Conservation (phyloP, 2,113 vertebrate species). For the Nothocercus nigrocapillus region DNA sequence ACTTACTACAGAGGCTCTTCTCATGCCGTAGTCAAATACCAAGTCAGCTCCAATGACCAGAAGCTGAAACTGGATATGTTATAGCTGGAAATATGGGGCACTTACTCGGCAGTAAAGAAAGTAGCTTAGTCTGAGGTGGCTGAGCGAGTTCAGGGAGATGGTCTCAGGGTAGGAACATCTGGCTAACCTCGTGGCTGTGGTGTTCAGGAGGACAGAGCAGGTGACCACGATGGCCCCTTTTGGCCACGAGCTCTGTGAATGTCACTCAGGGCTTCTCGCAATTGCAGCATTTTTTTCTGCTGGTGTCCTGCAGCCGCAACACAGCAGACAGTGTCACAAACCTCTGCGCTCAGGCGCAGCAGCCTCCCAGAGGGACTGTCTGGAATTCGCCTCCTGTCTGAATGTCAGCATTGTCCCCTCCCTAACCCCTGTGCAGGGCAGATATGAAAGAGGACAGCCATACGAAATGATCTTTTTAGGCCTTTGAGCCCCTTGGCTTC, state of each 20-base stretch:
- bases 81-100: background rate
- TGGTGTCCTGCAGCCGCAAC: background rate
- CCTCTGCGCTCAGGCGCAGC: background rate
- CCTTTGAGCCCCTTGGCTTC: background rate
- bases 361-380: background rate
- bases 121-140: too few species aligned
- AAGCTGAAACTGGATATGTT: background rate
- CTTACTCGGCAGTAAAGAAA: too few species aligned
- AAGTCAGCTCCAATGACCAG: background rate
- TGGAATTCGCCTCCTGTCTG: background rate
- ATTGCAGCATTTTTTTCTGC: background rate
- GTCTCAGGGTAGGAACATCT: too few species aligned
- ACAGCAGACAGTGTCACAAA: background rate
- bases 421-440: background rate
- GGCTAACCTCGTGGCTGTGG: background rate
- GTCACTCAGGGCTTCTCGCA: background rate
- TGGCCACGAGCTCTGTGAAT: background rate
- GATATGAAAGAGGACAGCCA: background rate
- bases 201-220: background rate
- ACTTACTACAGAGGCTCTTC: background rate
- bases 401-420: background rate
- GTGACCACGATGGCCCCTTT: background rate
- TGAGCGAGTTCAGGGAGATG: background rate
- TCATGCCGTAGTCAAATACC: background rate
- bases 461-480: background rate